Evolutionary conservation across 2,888 invertebrate genomes (phyloP).

Genomic region (Bruchidius siliquastri): DNA sequence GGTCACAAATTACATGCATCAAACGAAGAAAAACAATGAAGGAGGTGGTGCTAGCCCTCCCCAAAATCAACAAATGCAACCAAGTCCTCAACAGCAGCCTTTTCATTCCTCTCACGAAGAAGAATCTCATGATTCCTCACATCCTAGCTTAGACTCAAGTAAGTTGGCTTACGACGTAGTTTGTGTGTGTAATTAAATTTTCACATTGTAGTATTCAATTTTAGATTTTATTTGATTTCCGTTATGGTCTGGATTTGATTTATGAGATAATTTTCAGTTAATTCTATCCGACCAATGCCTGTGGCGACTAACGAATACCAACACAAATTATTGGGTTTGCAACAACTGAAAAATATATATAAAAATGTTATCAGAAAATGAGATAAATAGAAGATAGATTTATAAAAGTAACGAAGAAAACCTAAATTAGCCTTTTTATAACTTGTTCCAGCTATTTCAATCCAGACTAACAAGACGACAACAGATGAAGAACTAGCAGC

Average conservation of each 20-base stretch:
- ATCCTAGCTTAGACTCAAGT: conserved; percentile 61
- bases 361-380: neutral
- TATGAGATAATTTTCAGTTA: too few relatives aligned
- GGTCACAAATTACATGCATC: conserved; percentile 80
- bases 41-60: conserved; percentile 10
- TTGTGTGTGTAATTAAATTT: too few relatives aligned
- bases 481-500: conserved; percentile 47
- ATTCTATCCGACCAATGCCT: too few relatives aligned
- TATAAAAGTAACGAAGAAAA: neutral
- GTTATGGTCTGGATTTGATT: too few relatives aligned
- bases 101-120: conserved; percentile 46
- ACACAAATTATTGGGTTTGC: too few relatives aligned
- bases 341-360: too few relatives aligned
- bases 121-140: conserved; percentile 52
- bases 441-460: conserved; percentile 37
- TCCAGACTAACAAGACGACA: conserved; percentile 41
- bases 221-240: too few relatives aligned
- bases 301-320: too few relatives aligned
- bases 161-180: conserved; percentile 25
- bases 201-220: too few relatives aligned
- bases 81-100: conserved; percentile 32
- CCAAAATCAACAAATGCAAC: conserved; percentile 9
- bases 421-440: neutral
- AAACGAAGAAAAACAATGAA: conserved; percentile 54
- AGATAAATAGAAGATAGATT: neutral